Evolutionary conservation across 2,888 invertebrate genomes (phyloP), one percentile per base, ranked within the genome.

Genomic region (Junonia oenone): DNA sequence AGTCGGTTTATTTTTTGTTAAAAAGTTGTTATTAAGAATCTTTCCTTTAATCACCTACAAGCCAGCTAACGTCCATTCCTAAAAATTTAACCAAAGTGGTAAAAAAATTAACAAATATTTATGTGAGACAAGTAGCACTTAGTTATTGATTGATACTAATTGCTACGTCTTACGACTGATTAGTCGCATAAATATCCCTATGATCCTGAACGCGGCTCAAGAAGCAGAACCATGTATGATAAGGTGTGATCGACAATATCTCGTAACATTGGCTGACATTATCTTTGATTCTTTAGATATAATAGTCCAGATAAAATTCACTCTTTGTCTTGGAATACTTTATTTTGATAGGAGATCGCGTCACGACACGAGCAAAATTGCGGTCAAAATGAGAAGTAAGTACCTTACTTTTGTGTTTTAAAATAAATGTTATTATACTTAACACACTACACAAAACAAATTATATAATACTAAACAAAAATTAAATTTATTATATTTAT

Each of bases 381-480:
- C 81, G 75, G 73, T 79, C 79, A 78, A 72, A 68, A 88, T 88
- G 88, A 78, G 74, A 69, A 72, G 88, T 88, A 72, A 85, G 87
- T 87, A 58, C 6, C 4, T n/a, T n/a, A n/a, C n/a, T n/a, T n/a
- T n/a, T n/a, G n/a, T n/a, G n/a, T n/a, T n/a, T n/a, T n/a, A n/a
- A n/a, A n/a, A n/a, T n/a, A n/a, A n/a, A n/a, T n/a, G n/a, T n/a
- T n/a, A n/a, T n/a, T n/a, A n/a, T n/a, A n/a, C n/a, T n/a, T n/a
- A n/a, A n/a, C n/a, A n/a, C n/a, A n/a, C n/a, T n/a, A n/a, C n/a
- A n/a, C n/a, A n/a, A n/a, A n/a, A n/a, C n/a, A n/a, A n/a, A n/a
- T n/a, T n/a, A n/a, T n/a, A n/a, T n/a, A n/a, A n/a, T n/a, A n/a
- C n/a, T n/a, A n/a, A n/a, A n/a, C n/a, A n/a, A n/a, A n/a, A n/a